Evolutionary conservation across 2,797 vertebrate species (phyloP).

Genomic region (Threskiornis aethiopicus): DNA sequence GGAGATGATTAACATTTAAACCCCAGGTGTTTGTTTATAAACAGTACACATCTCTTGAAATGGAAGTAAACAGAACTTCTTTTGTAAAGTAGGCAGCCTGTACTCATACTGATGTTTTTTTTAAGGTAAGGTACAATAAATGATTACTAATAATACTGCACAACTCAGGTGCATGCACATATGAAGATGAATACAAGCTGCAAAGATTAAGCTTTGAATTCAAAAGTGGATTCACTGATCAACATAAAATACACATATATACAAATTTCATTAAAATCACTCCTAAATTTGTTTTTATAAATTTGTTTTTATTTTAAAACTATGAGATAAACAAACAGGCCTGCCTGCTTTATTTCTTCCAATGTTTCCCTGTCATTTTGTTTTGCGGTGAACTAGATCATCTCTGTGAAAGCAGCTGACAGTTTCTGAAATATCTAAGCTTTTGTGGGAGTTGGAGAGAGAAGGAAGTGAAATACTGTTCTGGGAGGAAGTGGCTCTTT

Average conservation of each 20-base stretch:
- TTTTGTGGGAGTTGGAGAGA: neutral
- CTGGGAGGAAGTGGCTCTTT: conserved; percentile 3
- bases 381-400: neutral
- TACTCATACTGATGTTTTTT: neutral
- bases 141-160: neutral
- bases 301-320: neutral
- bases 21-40: neutral
- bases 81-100: neutral
- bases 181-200: neutral
- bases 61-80: neutral
- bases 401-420: neutral
- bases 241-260: neutral
- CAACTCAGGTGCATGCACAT: neutral
- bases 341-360: neutral
- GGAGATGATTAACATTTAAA: neutral
- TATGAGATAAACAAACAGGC: neutral
- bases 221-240: neutral
- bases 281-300: neutral
- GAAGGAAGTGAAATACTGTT: conserved; percentile 1
- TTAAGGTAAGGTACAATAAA: neutral
- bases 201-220: neutral
- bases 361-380: neutral
- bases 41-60: neutral
- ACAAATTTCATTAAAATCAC: neutral
- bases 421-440: neutral